A percentile compares a stretch with the other conserved stretches of the same genome.
phyloP scores from a whole-genome alignment of 2,888 invertebrate genomes.

The Suillia variegata region DNA sequence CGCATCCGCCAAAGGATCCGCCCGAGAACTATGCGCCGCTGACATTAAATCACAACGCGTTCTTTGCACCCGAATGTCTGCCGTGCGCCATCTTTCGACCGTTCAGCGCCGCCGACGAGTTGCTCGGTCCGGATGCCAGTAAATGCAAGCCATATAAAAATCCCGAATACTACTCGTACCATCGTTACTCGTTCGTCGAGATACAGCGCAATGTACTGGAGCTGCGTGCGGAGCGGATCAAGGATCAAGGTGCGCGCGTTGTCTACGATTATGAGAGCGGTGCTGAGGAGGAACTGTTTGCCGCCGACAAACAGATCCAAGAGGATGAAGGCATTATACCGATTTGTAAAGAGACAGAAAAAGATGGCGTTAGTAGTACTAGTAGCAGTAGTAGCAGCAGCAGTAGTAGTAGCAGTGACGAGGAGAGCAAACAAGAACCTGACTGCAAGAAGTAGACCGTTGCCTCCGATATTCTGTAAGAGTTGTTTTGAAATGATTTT shows the following conservation, averaged over 20 bases:
- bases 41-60: neutral
- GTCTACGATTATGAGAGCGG: conserved; percentile 1
- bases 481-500: too few relatives aligned
- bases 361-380: too few relatives aligned
- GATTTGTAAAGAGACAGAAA: too few relatives aligned
- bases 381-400: too few relatives aligned
- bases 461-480: too few relatives aligned
- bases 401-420: too few relatives aligned
- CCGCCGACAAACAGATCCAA: too few relatives aligned
- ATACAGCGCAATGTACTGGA: conserved; percentile 6
- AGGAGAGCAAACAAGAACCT: too few relatives aligned
- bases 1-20: conserved; percentile 50
- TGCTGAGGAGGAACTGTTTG: neutral
- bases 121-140: conserved; percentile 30
- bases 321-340: too few relatives aligned
- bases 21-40: neutral
- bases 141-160: conserved; percentile 34
- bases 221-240: neutral
- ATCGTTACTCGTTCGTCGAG: conserved; percentile 27
- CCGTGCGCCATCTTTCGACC: conserved; percentile 15
- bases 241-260: neutral
- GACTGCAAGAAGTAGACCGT: too few relatives aligned
- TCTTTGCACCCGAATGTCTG: conserved; percentile 26
- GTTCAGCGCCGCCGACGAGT: conserved; percentile 10
- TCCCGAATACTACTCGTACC: conserved; percentile 30